Base-by-base conservation (phyloP, 2,888 invertebrate genomes). In the Ernsta delagoae region DNA sequence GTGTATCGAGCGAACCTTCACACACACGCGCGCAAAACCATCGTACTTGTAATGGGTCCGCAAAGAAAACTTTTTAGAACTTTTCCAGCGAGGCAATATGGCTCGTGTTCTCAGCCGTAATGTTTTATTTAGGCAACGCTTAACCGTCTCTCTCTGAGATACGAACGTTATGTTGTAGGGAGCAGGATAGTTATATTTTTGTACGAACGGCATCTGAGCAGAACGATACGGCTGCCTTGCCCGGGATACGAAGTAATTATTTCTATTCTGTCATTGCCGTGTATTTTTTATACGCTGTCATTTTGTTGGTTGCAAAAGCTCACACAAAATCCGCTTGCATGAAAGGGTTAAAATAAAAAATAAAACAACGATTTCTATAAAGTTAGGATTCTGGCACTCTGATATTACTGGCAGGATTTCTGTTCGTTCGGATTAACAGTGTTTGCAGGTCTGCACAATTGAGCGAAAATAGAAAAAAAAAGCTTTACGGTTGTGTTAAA, bases 31-130 rank as follows among this genome's bases (percentile, higher is more conserved):
- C 74, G 78, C 77, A 53, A 83, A 80, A 77, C 78, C 85, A 76
- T 79, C 82, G 86, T 88, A 88, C 93, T 91, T 90, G 92, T 93
- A 93, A 93, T 93, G 92, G 93, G 90, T 89, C 93, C 90, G 92
- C 92, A 93, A 93, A 93, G 92, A 92, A 94, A 94, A 94, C 90
- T 94, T 94, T 94, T 93, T 87, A 93, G 93, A 94, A 94, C 92
- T 94, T 94, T 94, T 91, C 89, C 92, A 90, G 87, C 90, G 90
- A 93, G 91, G 93, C 94, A 93, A 93, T 93, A 93, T 93, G 93
- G 93, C 93, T 92, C 92, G 92, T 90, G 92, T 92, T 93, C 92
- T 90, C 89, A 88, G 87, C 88, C 92, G 90, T 90, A 88, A 91
- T 89, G 89, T 91, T 92, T 93, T 93, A 93, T 93, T 92, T 92